phyloP scores from a whole-genome alignment of 2,888 invertebrate species.

The Clusia tigrina region DNA sequence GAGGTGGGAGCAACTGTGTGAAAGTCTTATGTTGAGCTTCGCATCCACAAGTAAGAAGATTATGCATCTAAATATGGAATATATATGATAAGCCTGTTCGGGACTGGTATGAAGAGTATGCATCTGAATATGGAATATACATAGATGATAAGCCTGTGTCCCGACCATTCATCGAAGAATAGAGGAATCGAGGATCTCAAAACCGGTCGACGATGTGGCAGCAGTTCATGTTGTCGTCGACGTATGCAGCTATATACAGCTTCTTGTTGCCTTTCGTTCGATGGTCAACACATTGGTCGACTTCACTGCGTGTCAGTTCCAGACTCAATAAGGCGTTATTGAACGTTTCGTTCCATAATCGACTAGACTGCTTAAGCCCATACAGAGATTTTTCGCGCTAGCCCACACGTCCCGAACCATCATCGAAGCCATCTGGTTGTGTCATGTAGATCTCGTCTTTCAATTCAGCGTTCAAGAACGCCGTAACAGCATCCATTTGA shows the following conservation, averaged over 20 bases:
- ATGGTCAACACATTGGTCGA: constrained; percentile 28
- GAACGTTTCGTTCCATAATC: constrained; percentile 23
- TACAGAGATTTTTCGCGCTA: constrained; percentile 25
- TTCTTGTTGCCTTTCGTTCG: background rate
- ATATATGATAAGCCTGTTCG: no score
- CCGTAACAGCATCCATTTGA: constrained; percentile 34
- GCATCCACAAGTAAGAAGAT: no score
- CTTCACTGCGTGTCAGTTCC: constrained; percentile 22
- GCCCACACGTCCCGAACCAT: constrained; percentile 32
- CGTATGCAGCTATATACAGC: constrained; percentile 24
- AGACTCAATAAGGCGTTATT: constrained; percentile 21
- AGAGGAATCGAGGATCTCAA: no score
- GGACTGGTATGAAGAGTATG: no score
- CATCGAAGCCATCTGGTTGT: constrained; percentile 32
- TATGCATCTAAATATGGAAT: no score
- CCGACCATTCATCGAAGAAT: no score
- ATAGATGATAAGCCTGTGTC: no score
- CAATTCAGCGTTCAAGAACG: constrained; percentile 32
- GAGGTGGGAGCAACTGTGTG: no score
- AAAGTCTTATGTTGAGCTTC: no score
- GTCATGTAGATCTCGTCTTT: constrained; percentile 33
- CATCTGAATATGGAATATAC: no score
- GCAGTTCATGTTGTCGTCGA: background rate
- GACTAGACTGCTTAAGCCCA: constrained; percentile 29
- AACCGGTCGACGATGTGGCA: no score